Evolutionary conservation across 2,888 invertebrate species (phyloP), one percentile per base, ranked within the genome.

Genomic region (Lingula anatina): DNA sequence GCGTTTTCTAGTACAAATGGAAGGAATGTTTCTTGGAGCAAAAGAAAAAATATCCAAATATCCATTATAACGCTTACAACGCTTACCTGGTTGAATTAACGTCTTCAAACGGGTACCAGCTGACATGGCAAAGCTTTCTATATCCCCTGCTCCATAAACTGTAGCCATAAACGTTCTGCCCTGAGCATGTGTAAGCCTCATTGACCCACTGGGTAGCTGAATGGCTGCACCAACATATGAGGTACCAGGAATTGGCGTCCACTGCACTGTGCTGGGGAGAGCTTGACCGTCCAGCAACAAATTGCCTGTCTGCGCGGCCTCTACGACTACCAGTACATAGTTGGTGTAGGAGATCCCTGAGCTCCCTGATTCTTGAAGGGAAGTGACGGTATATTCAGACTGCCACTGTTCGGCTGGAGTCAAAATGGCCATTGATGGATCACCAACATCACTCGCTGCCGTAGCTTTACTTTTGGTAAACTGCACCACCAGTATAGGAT

Each of bases 391-490:
- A 44, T 62, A 66, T 21, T 58, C 54, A 5, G 59, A 53, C 4
- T 51, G 55, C 40, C 58, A 67, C 41, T 68, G 68, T 44, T 59
- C 53, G 25, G 60, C 46, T 1, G 67, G 64, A 2, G 64, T 62
- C 2, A 68, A 55, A 2, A 62, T 50, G 20, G 60, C 53, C 60
- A 68, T 57, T 26, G 64, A 55, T 1, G 68, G 68, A 49, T 69
- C 68, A 2, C 57, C 50, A 12, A 53, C 49, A 38, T 60, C 60
- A 2, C 47, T 47, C 26, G 25, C 43, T 36, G 59, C 58, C 1
- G 38, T 53, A 25, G 38, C 25, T 46, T 62, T 60, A 41, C 65
- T 62, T 25, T 60, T 51, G 4, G 56, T 56, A n/a, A 60, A 53
- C 39, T 61, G 55, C 5, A 61, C 57, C 9, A 65, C 50, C 38